Evolutionary conservation across 2,888 invertebrate species (phyloP), one percentile per base, ranked within the genome.

Genomic region (Branchinecta sandiegonensis): DNA sequence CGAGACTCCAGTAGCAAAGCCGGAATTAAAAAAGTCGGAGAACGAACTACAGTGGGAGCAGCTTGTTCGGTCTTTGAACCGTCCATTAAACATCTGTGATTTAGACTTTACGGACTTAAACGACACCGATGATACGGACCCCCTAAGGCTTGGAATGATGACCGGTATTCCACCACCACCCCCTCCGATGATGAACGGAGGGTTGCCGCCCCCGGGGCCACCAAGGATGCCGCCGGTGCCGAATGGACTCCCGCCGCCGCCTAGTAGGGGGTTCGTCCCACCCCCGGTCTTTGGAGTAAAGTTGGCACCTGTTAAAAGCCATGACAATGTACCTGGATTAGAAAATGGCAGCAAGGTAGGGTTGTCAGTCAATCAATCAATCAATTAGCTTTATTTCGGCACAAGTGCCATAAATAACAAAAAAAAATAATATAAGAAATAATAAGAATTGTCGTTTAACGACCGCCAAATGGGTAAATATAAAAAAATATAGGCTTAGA

Each of bases 1-100:
- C 46, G 67, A 17, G 66, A 65, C 65, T 63, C 63, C 23, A 71
- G 66, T 11, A 46, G 64, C 63, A 48, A 17, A 70, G 66, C 66
- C 79, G 68, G 76, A 83, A 47, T 89, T 85, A 48, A 91, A 91
- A 78, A 89, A 93, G 76, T 89, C 92, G 0, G 94, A 94, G 79
- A 92, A 90, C 75, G 95, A 96, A 75, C 79, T 95, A 3, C 91
- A 94, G 75, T 97, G 97, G 96, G 95, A 96, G 76, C 90, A 92
- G 75, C 78, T 96, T 71, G 86, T 88, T 67, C 85, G 86, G 56
- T 86, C 86, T 72, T 81, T 89, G 73, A 83, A 85, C 71, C 81
- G 90, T 71, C 86, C 88, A 71, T 81, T 91, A 76, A 86, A 89
- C 72, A 83, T 94, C 66, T 94, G 95, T 77, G 96, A 97, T 79